Conservation (phyloP, 92 coral and sea anemone genomes). For the Parazoanthus atlanticus region DNA sequence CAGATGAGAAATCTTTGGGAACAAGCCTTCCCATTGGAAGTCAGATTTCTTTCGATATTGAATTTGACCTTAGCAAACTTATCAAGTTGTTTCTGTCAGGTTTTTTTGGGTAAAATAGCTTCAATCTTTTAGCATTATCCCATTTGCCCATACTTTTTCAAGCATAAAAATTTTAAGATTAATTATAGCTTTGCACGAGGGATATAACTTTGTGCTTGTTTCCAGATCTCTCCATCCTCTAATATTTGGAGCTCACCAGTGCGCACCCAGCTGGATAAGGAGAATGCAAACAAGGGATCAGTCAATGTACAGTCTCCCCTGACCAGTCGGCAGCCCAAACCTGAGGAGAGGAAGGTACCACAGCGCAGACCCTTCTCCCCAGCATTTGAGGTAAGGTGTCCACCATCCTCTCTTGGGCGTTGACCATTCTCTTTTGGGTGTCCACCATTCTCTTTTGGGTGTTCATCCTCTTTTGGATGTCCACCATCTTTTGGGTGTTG, state of each 20-base stretch:
- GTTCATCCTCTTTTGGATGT: no score
- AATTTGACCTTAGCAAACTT: no score
- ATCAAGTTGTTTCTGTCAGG: no score
- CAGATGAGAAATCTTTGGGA: no score
- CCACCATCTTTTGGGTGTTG: no score
- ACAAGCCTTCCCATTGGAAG: no score
- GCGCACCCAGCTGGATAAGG: conserved; percentile 52
- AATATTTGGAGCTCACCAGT: conserved; percentile 96
- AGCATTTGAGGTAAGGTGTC: conserved; percentile 83
- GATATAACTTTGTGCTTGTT: background rate
- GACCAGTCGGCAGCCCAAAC: conserved; percentile 33
- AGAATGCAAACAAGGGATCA: conserved; percentile 57
- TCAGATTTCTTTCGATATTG: no score
- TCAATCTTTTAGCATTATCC: no score
- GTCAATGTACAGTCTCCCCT: conserved; percentile 47
- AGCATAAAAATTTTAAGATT: background rate
- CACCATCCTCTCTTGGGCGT: background rate
- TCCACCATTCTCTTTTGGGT: no score
- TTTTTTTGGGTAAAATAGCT: no score
- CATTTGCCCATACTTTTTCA: no score
- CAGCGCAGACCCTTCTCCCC: conserved; percentile 85
- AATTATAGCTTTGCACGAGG: background rate
- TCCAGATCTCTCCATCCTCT: conserved; percentile 85
- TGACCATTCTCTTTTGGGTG: no score
- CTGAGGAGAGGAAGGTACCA: conserved; percentile 42